A percentile compares a stretch with the other conserved stretches of the same genome.
Evolutionary conservation across 2,797 vertebrate species (phyloP).

Genomic region (Phrynocephalus vlangalii): DNA sequence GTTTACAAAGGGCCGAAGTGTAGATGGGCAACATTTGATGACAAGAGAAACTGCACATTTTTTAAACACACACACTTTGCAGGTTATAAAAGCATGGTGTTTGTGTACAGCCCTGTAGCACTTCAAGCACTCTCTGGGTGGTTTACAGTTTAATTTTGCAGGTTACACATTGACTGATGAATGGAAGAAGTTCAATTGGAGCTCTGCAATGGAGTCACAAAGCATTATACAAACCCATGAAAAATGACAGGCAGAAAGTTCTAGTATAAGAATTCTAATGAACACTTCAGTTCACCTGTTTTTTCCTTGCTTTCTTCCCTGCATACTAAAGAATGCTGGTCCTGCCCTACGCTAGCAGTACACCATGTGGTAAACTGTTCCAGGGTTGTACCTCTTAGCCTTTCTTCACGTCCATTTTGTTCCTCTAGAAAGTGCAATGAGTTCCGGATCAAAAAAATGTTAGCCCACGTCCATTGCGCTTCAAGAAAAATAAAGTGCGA

Average conservation of each 20-base stretch:
- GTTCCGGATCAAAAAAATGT: too few relatives aligned
- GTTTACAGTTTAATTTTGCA: too few relatives aligned
- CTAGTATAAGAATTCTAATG: background rate
- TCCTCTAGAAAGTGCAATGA: too few relatives aligned
- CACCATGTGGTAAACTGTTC: background rate
- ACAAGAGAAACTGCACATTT: background rate
- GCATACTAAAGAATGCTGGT: background rate
- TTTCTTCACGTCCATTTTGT: too few relatives aligned
- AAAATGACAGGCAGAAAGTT: background rate
- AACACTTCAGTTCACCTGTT: background rate
- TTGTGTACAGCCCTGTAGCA: too few relatives aligned
- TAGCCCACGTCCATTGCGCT: too few relatives aligned
- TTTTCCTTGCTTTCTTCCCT: slow-evolving; percentile 6
- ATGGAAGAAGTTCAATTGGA: background rate
- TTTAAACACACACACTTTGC: background rate
- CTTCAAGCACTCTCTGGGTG: too few relatives aligned
- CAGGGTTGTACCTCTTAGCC: background rate
- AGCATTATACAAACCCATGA: background rate
- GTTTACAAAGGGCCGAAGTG: too few relatives aligned
- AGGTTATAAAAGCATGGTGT: background rate
- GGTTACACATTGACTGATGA: background rate
- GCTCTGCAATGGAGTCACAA: background rate
- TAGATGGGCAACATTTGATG: background rate
- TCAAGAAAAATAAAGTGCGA: too few relatives aligned
- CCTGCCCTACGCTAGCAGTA: background rate